Evolutionary conservation across 2,797 vertebrate species (phyloP), one percentile per base, ranked within the genome.

Genomic region (Lacerta bilineata): DNA sequence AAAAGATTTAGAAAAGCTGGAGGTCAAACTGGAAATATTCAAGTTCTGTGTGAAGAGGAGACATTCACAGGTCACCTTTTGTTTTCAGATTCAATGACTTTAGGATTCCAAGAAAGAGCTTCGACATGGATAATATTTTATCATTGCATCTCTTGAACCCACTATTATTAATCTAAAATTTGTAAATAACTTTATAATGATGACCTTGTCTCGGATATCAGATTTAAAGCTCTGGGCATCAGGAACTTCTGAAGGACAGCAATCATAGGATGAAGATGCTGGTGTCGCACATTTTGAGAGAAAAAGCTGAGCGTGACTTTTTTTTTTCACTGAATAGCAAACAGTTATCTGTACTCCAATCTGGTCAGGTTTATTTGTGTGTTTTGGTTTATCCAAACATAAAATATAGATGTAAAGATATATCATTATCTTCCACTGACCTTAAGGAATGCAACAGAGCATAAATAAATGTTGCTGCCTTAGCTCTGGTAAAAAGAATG

Each of bases 241-340:
- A 92, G 91, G 39, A 5, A 39, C 7, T 89, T 66, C 8, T 77
- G 82, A 88, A 76, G 50, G 5, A 36, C 39, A 88, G 71, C 20
- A 13, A 77, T 61, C 11, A 79, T 0, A 46, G 7, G 18, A 33
- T 82, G 83, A 85, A 88, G 41, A 66, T 87, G 43, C 17, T 71
- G 85, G 55, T 88, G 41, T 90, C 33, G 80, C 1, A 4, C 3
- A 13, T 36, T 13, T 25, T 72, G 43, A 2, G 59, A 91, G 76
- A 76, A 93, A 95, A 68, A 93, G 94, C 94, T 96, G 92, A 95
- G 77, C 88, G 80, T 74, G 33, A 13, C 50, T 29, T 69, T 36
- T 85, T 91, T 91, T 95, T 95, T 91, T 61, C n/a, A 93, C 91
- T 93, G 89, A 83, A 87, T 55, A 55, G 50, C 50, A 55, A 55